Base-by-base conservation (phyloP, 2,888 invertebrate species). In the Caradrina kadenii region DNA sequence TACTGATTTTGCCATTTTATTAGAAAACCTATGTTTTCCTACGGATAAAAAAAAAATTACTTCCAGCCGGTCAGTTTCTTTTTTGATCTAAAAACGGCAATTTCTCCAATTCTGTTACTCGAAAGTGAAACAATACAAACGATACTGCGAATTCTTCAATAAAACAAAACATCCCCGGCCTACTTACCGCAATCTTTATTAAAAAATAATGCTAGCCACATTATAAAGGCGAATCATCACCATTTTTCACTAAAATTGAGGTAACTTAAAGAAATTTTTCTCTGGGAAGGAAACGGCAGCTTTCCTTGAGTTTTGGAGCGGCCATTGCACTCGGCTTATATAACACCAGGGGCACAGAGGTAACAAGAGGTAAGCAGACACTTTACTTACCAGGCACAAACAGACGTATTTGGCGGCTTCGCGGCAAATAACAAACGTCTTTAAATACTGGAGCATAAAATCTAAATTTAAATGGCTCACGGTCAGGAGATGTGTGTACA, bases 281-380 rank as follows among this genome's bases (percentile, higher is more conserved):
- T 81, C 86, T 83, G 70, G 87, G 88, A 90, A 86, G 88, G 88
- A 89, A 89, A 89, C 86, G 89, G 86, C 91, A 63, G 71, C 89
- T 89, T 89, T 89, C 77, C 89, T 87, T 86, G 88, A 89, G 87
- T 92, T 92, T 90, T 89, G 88, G 86, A 89, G 91, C 93, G 95
- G 95, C 94, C 95, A 95, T 95, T 95, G 95, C 94, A 93, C 95
- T 89, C 94, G 87, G 85, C 92, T 94, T 95, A 95, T 90, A 91
- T 94, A 96, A 95, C 88, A 95, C 94, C 90, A 92, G 94, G 94
- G 93, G 91, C 87, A 89, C 93, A 94, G 93, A 92, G 90, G 93
- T 92, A 91, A 88, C 88, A 86, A 91, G 93, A 93, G 92, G 94
- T 92, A 91, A 89, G 89, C 88, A 86, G 86, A 79, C 87, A 80